Evolutionary conservation across 1,140 invertebrate species (phyloP).

Genomic region (Drosophila guanche): DNA sequence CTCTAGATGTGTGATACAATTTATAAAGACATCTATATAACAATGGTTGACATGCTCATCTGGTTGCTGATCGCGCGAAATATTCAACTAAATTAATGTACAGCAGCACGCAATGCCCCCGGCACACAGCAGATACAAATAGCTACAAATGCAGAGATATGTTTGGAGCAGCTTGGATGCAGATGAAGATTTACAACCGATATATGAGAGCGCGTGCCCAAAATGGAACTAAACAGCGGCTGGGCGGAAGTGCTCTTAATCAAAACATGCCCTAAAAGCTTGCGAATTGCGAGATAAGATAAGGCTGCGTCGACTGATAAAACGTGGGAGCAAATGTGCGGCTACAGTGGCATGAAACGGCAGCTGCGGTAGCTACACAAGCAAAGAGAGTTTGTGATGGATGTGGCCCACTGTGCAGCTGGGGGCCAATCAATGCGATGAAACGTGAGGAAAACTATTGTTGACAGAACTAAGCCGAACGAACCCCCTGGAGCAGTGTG

Average conservation of each 20-base stretch:
- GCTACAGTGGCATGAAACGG: constrained; percentile 5
- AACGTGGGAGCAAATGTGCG: background rate
- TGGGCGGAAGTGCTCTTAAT: constrained; percentile 70
- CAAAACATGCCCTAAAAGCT: constrained; percentile 66
- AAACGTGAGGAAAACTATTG: constrained; percentile 52
- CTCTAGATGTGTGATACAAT: constrained; percentile 56
- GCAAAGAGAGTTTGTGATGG: background rate
- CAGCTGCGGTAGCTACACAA: constrained; percentile 13
- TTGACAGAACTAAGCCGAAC: constrained; percentile 25
- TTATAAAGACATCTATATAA: constrained; percentile 61
- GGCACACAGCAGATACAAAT: constrained; percentile 18
- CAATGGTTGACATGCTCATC: constrained; percentile 74
- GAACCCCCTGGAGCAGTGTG: background rate
- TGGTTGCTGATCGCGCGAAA: constrained; percentile 79
- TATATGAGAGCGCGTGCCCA: constrained; percentile 45
- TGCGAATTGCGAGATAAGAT: constrained; percentile 54
- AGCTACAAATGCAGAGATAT: constrained; percentile 12
- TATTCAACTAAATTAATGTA: constrained; percentile 81
- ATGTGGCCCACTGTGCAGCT: constrained; percentile 49
- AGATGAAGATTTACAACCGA: constrained; percentile 23
- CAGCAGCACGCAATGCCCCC: constrained; percentile 72
- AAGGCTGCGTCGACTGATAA: constrained; percentile 46
- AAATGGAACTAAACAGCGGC: constrained; percentile 6
- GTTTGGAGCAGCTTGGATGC: constrained; percentile 6
- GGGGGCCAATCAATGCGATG: constrained; percentile 42